Evolutionary conservation across 92 coral and sea anemone genomes (phyloP), one percentile per base, ranked within the genome.

Genomic region (Epizoanthus illoricatus): DNA sequence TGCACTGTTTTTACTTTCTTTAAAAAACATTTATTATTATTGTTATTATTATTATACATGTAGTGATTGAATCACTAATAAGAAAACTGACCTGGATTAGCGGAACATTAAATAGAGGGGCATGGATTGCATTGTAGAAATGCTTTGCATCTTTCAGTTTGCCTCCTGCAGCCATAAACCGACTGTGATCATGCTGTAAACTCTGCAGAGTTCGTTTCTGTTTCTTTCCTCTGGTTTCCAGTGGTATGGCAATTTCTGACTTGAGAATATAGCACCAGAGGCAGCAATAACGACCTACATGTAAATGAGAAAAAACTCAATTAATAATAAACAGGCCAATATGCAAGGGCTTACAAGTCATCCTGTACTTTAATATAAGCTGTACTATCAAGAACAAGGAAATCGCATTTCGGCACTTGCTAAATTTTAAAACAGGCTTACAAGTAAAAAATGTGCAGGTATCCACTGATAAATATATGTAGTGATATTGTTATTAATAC

Each of bases 281-380:
- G 62, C 81, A 75, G 19, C 81, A 75, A 39, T 75, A 57, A 19
- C 81, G 81, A 76, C 81, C 81, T 76, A 65, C 49, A 72, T 45
- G 52, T 45, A 45, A 45, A 45, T 45, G 10, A 7, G 9, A 45
- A 45, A 5, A 45, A 9, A 45, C 7, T 6, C 52, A 45, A n/a
- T n/a, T n/a, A n/a, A 45, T 45, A 45, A 45, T 45, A 45, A 45
- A 45, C 10, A 45, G 52, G 52, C 52, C 52, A 45, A 3, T 2
- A 43, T 5, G 8, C 8, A 43, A 7, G 49, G 49, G 7, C 8
- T 43, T 43, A 43, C 52, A 45, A 45, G 52, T 45, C 52, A 45
- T 45, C 11, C 10, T 28, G 36, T 28, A 28, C 2, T 28, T 28
- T 28, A 28, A 28, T 28, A 28, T 2, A 28, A 28, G 52, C 9